Conservation (phyloP, 2,113 vertebrate genomes). For the Ptychochromis oligacanthus region DNA sequence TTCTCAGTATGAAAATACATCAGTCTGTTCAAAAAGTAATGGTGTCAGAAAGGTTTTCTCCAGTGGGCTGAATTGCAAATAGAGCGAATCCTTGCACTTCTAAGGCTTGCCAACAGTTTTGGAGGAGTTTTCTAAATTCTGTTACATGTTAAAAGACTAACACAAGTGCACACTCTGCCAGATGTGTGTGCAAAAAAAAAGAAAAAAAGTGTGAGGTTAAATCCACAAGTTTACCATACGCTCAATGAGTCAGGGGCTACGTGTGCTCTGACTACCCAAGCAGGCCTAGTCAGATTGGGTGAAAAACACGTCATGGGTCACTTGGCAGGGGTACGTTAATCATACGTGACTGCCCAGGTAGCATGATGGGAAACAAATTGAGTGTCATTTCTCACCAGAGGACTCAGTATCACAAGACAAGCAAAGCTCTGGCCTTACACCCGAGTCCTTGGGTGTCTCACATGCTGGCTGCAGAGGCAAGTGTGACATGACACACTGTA, state of each 20-base stretch:
- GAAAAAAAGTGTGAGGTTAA: conserved; percentile 32
- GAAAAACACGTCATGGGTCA: conserved; percentile 67
- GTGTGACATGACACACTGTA: conserved; percentile 47
- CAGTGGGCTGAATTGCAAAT: conserved; percentile 59
- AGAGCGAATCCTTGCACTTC: conserved; percentile 50
- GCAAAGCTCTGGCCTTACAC: conserved; percentile 38
- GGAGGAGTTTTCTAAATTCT: conserved; percentile 25
- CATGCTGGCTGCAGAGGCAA: conserved; percentile 13
- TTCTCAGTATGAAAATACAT: conserved; percentile 42
- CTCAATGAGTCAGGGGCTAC: conserved; percentile 3
- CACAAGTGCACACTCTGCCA: background rate
- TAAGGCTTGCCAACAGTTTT: conserved; percentile 45
- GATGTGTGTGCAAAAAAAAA: conserved; percentile 13
- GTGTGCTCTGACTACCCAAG: conserved; percentile 19
- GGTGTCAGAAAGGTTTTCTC: conserved; percentile 59
- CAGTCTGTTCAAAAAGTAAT: conserved; percentile 36
- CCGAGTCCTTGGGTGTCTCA: conserved; percentile 13
- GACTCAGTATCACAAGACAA: conserved; percentile 41
- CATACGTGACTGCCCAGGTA: conserved; percentile 65
- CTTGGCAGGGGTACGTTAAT: conserved; percentile 57
- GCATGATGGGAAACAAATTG: conserved; percentile 77
- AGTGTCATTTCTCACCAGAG: conserved; percentile 69
- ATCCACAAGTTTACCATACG: conserved; percentile 13
- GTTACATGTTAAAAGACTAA: conserved; percentile 32
- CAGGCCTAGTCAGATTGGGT: conserved; percentile 4